phyloP scores from a whole-genome alignment of 2,797 vertebrate species.

The Hapalemur alaotrensis region DNA sequence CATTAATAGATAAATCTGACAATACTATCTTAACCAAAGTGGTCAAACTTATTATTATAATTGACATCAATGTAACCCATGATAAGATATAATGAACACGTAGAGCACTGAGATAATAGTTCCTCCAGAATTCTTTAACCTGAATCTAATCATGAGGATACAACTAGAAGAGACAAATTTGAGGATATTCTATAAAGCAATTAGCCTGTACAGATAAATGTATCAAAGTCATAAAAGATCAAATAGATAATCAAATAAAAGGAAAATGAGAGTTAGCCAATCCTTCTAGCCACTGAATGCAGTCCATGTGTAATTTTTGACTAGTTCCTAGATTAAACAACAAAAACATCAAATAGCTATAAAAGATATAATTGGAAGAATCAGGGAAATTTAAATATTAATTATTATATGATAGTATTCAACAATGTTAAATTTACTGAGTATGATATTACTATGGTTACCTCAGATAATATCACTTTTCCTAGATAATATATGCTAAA shows the following conservation, averaged over 20 bases:
- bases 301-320: background rate
- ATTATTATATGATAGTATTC: background rate
- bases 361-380: background rate
- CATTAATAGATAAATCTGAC: background rate
- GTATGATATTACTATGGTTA: background rate
- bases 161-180: background rate
- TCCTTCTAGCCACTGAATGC: background rate
- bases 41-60: background rate
- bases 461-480: background rate
- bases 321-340: background rate
- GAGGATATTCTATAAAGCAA: background rate
- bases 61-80: background rate
- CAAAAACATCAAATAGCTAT: background rate
- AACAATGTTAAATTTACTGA: background rate
- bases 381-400: background rate
- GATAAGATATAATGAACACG: background rate
- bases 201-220: background rate
- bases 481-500: background rate
- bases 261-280: background rate
- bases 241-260: background rate
- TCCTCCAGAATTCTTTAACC: background rate
- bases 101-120: background rate
- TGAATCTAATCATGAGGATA: background rate
- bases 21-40: background rate
- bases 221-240: background rate